Base-by-base conservation (phyloP, 2,113 vertebrate species). In the Amphiprion percula region DNA sequence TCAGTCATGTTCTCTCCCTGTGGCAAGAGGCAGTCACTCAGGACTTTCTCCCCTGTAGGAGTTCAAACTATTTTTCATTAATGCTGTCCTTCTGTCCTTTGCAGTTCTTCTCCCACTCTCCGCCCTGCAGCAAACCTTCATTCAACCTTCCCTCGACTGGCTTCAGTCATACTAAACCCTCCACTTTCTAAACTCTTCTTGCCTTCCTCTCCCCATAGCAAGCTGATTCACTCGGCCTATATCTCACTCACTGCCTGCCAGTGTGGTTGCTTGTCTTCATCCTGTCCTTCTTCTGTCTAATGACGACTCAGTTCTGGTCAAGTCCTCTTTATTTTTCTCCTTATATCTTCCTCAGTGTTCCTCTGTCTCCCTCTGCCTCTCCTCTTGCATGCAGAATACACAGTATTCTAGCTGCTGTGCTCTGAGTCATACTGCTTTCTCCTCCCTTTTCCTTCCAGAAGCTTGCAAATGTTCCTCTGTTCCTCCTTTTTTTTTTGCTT, bases 391-490 rank as follows among this genome's bases (percentile, higher is more conserved):
- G 69, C 87, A 78, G 71, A 90, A 87, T 65, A 71, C 71, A 58
- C 61, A 46, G 66, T 41, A 72, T 79, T 58, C 58, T 47, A 28
- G 64, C 83, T 79, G 85, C 85, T 81, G 75, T 82, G 83, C 87
- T 84, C 87, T 92, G 90, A 90, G 65, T 93, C 87, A 85, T 79
- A 79, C 86, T 33, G 77, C 74, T 88, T 79, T 77, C 80, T 86
- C 85, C 88, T 90, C 83, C 81, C 68, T 86, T 82, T 82, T 84
- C 56, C 87, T 92, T 79, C 74, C 87, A 88, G 86, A 83, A 86
- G 85, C 80, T 87, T 73, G 68, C 44, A 72, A 85, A 77, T 77
- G 76, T 81, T 83, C 66, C 55, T 66, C 61, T 47, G 49, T 28
- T 74, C 59, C 30, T 28, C 33, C 28, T 26, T 47, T 64, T 54